Evolutionary conservation across 2,888 invertebrate genomes (phyloP).

Genomic region (Auanema sp.): DNA sequence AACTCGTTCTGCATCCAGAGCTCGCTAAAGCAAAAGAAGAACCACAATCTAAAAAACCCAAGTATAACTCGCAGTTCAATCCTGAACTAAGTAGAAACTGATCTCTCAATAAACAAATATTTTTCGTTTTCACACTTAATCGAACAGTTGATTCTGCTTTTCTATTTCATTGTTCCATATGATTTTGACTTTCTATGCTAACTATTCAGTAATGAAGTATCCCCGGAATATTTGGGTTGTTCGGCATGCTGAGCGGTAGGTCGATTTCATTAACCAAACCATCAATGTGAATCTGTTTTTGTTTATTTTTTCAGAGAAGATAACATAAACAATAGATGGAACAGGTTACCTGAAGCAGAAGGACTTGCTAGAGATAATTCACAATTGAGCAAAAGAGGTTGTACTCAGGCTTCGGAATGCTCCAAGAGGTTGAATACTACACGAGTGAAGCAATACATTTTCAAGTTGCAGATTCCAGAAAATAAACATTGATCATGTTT

Average conservation of each 20-base stretch:
- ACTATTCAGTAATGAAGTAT: conserved; percentile 23
- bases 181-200: not conserved
- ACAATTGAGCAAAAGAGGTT: conserved; percentile 51
- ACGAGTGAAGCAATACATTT: not conserved
- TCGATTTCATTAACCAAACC: not conserved
- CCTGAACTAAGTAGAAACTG: conserved; percentile 69
- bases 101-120: conserved; percentile 7
- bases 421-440: conserved; percentile 10
- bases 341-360: conserved; percentile 22
- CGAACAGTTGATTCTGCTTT: not conserved
- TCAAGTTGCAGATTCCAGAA: conserved; percentile 45
- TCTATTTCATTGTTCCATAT: no score
- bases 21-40: conserved; percentile 66
- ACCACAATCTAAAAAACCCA: conserved; percentile 71
- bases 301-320: conserved; percentile 32
- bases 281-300: not conserved
- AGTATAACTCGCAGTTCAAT: conserved; percentile 95
- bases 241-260: conserved; percentile 56
- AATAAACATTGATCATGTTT: conserved; percentile 47
- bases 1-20: conserved; percentile 73
- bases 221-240: conserved; percentile 58
- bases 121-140: not conserved
- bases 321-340: conserved; percentile 40
- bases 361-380: conserved; percentile 54
- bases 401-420: conserved; percentile 52